A percentile compares a stretch with the other conserved stretches of the same genome.
Conservation (phyloP, 2,888 invertebrate species). For the Diarsia mendica region DNA sequence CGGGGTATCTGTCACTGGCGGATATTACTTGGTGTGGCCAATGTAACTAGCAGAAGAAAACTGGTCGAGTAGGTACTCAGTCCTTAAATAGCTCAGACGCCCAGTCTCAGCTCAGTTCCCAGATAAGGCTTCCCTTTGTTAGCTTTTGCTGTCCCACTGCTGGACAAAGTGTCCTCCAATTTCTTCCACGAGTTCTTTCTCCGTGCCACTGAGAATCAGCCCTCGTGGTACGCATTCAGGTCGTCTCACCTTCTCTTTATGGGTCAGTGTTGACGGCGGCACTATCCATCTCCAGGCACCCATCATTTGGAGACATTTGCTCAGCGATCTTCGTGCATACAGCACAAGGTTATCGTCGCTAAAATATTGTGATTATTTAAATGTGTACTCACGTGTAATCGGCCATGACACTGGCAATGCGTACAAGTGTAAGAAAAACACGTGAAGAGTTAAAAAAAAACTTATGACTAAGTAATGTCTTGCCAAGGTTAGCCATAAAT, state of each 20-base stretch:
- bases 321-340: background rate
- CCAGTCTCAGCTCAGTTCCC: background rate
- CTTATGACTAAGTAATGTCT: slow-evolving; percentile 25
- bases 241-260: too few relatives aligned
- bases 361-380: slow-evolving; percentile 25
- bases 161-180: background rate
- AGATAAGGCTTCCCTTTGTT: background rate
- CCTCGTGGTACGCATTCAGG: background rate
- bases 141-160: background rate
- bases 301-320: background rate
- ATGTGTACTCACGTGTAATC: background rate
- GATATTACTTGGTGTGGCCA: background rate
- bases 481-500: slow-evolving; percentile 29
- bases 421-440: slow-evolving; percentile 13
- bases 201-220: background rate
- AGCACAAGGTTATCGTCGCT: background rate
- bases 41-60: background rate
- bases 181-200: background rate
- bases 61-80: too few relatives aligned
- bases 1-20: too few relatives aligned
- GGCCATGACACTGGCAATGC: slow-evolving; percentile 41
- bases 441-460: slow-evolving; percentile 26
- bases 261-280: too few relatives aligned
- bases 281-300: too few relatives aligned
- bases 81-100: too few relatives aligned